Conservation (phyloP, 2,888 invertebrate genomes). For the Spodoptera littoralis region DNA sequence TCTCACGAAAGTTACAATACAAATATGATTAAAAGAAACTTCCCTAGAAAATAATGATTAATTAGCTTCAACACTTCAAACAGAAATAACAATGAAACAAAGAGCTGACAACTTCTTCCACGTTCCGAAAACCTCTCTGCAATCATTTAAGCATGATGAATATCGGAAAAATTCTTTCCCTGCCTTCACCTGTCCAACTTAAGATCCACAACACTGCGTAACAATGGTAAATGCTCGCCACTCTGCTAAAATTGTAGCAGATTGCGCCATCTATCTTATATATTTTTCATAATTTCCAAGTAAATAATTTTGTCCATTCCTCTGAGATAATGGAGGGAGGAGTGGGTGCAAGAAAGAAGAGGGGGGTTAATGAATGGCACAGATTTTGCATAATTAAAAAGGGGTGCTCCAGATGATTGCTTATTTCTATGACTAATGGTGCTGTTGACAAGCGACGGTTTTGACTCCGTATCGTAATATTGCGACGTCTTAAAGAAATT, state of each 20-base stretch:
- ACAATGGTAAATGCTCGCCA: slow-evolving; percentile 58
- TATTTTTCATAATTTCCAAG: slow-evolving; percentile 80
- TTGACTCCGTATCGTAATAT: slow-evolving; percentile 52
- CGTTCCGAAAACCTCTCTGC: neutral
- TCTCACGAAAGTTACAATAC: too few species aligned
- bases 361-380: slow-evolving; percentile 75
- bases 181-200: slow-evolving; percentile 63
- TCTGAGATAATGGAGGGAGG: slow-evolving; percentile 63
- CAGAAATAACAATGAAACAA: neutral
- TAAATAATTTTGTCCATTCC: slow-evolving; percentile 80
- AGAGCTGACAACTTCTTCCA: slow-evolving; percentile 1
- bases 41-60: too few species aligned
- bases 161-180: slow-evolving; percentile 39
- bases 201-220: slow-evolving; percentile 55
- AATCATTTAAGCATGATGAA: slow-evolving; percentile 24
- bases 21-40: too few species aligned
- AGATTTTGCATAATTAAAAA: slow-evolving; percentile 88
- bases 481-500: slow-evolving; percentile 48
- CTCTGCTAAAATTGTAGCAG: slow-evolving; percentile 74
- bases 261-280: slow-evolving; percentile 77
- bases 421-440: slow-evolving; percentile 83
- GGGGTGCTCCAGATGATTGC: slow-evolving; percentile 81
- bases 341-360: slow-evolving; percentile 33
- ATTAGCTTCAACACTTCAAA: too few species aligned
- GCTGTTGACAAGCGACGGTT: slow-evolving; percentile 61